Conservation (phyloP, 2,888 invertebrate species). For the Ormyrus pomaceus region DNA sequence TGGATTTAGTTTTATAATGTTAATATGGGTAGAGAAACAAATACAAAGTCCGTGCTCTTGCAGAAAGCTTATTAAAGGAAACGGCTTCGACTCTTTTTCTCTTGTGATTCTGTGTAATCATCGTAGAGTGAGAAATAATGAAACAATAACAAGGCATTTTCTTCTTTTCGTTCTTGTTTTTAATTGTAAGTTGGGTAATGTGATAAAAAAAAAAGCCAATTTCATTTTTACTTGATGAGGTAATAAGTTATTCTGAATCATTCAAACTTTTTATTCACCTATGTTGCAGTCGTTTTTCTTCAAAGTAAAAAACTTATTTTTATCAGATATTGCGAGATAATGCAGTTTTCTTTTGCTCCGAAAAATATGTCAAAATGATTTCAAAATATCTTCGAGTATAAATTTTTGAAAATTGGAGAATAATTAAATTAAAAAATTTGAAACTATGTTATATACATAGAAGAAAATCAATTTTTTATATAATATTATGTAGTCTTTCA, state of each 20-base stretch:
- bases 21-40: conserved; percentile 42
- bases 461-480: conserved; percentile 53
- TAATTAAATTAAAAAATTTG: conserved; percentile 32
- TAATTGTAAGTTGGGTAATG: background rate
- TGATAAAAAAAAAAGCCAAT: background rate
- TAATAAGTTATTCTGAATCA: background rate
- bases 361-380: too few relatives aligned
- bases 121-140: conserved; percentile 14
- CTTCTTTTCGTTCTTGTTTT: conserved; percentile 27
- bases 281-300: background rate
- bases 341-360: background rate
- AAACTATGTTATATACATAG: conserved; percentile 43
- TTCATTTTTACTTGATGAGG: conserved; percentile 4
- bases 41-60: conserved; percentile 39
- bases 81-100: conserved; percentile 51
- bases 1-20: conserved; percentile 51
- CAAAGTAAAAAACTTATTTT: conserved; percentile 20
- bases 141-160: conserved; percentile 23
- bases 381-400: too few relatives aligned
- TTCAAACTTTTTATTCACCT: conserved; percentile 12
- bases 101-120: conserved; percentile 50
- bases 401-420: background rate
- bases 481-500: conserved; percentile 51
- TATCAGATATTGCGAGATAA: conserved; percentile 6
- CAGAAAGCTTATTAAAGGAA: conserved; percentile 36